phyloP scores from a whole-genome alignment of 2,888 invertebrate genomes.

The Noctua janthe region DNA sequence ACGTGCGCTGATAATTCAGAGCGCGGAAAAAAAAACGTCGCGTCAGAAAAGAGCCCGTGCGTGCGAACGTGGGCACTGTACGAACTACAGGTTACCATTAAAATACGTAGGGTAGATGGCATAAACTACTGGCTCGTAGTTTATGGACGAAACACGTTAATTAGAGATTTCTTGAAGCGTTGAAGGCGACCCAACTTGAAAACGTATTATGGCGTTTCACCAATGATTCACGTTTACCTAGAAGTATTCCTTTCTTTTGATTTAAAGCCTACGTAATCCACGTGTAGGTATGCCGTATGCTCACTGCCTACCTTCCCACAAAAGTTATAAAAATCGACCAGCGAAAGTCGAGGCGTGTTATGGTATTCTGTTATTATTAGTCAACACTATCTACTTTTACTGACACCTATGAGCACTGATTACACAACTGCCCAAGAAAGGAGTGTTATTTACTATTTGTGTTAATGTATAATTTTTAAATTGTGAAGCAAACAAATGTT shows the following conservation, averaged over 20 bases:
- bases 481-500: background rate
- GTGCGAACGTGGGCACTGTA: background rate
- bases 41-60: background rate
- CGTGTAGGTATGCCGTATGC: background rate
- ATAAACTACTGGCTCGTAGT: background rate
- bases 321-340: slow-evolving; percentile 42
- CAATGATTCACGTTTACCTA: background rate
- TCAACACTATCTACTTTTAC: slow-evolving; percentile 31
- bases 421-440: no score
- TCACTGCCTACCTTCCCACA: slow-evolving; percentile 26
- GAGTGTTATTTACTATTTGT: background rate
- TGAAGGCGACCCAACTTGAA: background rate
- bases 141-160: background rate
- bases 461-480: background rate
- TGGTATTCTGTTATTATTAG: background rate
- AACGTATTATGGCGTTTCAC: slow-evolving; percentile 17
- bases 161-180: background rate
- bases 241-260: background rate
- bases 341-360: slow-evolving; percentile 27
- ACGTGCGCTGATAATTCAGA: background rate
- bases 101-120: background rate
- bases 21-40: background rate
- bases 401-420: slow-evolving; percentile 7
- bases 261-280: background rate
- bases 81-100: slow-evolving; percentile 2